Evolutionary conservation across 2,797 vertebrate genomes (phyloP).

Genomic region (Syndactyla subalaris): DNA sequence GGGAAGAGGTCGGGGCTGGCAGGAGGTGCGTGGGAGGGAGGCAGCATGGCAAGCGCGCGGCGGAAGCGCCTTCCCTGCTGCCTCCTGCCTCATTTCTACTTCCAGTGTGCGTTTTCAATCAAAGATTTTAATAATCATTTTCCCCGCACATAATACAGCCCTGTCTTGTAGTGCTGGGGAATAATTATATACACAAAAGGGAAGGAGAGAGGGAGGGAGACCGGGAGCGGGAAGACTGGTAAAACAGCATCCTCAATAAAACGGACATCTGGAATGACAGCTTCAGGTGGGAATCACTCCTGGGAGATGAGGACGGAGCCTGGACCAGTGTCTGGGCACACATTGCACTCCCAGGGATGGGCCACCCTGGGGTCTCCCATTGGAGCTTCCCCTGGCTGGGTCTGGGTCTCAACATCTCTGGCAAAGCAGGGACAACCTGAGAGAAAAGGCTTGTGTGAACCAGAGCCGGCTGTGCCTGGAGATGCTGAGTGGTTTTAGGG

Average conservation of each 20-base stretch:
- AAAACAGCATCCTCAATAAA: background rate
- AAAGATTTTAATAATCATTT: constrained; percentile 70
- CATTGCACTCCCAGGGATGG: rapidly evolving
- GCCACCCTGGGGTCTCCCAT: background rate
- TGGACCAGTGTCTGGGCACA: background rate
- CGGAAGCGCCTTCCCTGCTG: constrained; percentile 16
- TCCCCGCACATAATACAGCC: constrained; percentile 61
- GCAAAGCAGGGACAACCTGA: background rate
- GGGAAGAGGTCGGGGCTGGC: background rate
- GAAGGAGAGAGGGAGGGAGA: background rate
- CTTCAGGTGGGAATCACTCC: background rate
- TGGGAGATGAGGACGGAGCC: rapidly evolving
- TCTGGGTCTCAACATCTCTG: background rate
- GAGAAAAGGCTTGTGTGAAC: background rate
- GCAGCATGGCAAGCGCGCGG: background rate
- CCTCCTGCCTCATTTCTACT: constrained; percentile 29
- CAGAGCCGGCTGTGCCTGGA: background rate
- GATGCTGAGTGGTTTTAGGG: background rate
- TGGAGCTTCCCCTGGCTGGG: background rate
- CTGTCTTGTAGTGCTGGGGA: constrained; percentile 53
- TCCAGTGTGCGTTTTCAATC: constrained; percentile 55
- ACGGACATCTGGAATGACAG: background rate
- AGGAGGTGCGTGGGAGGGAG: background rate
- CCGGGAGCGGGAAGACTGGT: background rate
- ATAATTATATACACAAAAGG: constrained; percentile 74